Conservation (phyloP, 2,113 vertebrate genomes). For the Tychaedon coryphoeus region DNA sequence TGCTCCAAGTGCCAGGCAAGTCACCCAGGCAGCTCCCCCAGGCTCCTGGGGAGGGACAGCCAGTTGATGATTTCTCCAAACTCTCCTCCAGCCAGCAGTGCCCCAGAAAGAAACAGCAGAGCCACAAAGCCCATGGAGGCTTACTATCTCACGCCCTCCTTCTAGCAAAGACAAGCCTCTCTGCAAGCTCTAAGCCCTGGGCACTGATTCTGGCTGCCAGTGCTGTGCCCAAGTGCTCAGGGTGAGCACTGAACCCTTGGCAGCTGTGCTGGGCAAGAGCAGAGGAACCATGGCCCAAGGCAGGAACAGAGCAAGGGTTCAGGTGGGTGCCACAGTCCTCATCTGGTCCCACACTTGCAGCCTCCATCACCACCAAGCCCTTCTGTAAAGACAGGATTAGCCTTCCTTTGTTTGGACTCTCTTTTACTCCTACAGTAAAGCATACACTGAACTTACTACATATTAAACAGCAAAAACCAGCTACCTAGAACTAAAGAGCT, state of each 20-base stretch:
- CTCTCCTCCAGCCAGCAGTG: background rate
- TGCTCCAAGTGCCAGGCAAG: background rate
- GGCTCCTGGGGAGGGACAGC: background rate
- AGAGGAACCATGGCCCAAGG: background rate
- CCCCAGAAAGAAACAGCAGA: background rate
- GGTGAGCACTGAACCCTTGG: fast-evolving
- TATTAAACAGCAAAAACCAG: conserved; percentile 57
- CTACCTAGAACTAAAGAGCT: conserved; percentile 61
- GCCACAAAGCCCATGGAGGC: background rate
- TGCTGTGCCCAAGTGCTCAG: background rate
- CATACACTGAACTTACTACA: conserved; percentile 51
- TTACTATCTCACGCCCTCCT: background rate
- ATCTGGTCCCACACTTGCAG: background rate
- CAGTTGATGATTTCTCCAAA: background rate
- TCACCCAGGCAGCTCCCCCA: fast-evolving
- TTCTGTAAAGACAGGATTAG: background rate
- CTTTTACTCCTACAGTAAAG: conserved; percentile 63
- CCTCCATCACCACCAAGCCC: background rate
- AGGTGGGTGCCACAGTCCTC: background rate
- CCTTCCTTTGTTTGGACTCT: background rate
- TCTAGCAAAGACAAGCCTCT: background rate
- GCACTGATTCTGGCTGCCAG: background rate
- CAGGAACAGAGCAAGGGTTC: background rate
- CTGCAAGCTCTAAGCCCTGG: background rate
- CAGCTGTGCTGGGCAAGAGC: background rate